Evolutionary conservation across 2,888 invertebrate genomes (phyloP).

Genomic region (Alviniconcha strummeri): DNA sequence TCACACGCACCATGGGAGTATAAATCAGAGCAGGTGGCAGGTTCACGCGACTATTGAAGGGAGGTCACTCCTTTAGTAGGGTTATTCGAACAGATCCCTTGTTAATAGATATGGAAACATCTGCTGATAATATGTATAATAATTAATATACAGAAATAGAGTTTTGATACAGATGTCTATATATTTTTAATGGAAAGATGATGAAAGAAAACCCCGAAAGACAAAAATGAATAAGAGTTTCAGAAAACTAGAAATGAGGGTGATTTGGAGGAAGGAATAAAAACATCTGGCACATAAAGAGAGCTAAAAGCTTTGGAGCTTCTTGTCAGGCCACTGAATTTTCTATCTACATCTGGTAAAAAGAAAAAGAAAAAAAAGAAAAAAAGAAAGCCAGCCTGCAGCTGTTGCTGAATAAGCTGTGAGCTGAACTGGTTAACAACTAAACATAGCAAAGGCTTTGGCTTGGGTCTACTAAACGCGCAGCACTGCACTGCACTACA

Average conservation of each 20-base stretch:
- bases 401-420: background rate
- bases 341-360: background rate
- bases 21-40: background rate
- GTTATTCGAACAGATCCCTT: background rate
- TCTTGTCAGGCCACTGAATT: background rate
- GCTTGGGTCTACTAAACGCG: too few species aligned
- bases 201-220: background rate
- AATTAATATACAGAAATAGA: background rate
- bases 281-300: background rate
- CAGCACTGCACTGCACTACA: background rate
- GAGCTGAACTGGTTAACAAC: background rate
- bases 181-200: background rate
- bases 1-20: background rate
- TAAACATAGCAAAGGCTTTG: too few species aligned
- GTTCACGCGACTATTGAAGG: background rate
- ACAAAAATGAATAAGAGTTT: background rate
- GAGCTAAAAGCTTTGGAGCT: background rate
- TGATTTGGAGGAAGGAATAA: background rate
- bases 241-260: background rate
- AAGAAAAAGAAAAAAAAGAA: background rate
- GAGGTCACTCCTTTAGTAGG: slow-evolving; percentile 1
- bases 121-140: background rate
- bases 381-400: background rate
- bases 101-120: background rate
- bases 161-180: background rate